Evolutionary conservation across 2,113 vertebrate genomes (phyloP), one percentile per base, ranked within the genome.

Genomic region (Mungos mungo): DNA sequence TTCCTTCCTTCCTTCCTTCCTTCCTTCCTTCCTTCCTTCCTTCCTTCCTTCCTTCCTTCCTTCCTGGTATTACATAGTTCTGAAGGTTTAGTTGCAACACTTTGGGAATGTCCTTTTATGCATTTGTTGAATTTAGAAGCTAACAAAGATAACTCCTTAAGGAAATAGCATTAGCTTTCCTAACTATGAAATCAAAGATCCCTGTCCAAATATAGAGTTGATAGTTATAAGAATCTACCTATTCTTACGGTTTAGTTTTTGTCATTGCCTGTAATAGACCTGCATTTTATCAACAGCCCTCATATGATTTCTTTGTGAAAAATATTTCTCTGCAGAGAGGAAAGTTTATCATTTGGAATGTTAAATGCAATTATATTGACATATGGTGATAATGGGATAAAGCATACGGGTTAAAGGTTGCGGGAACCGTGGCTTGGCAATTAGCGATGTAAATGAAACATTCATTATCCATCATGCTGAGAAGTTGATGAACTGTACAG

Each of bases 401-500:
- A 98, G 98, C 98, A 31, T 98, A 99, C 98, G 99, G 99, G 99
- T 99, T 99, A 99, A 99, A 99, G 99, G 99, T 99, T 99, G 98
- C 97, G 88, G 98, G 98, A 99, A 99, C 98, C 98, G 98, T 99
- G 98, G 99, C 99, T 99, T 99, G 98, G 98, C 99, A 99, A 99
- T 99, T 99, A 99, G 98, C 98, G 99, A 99, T 99, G 99, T 99
- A 99, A 99, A 99, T 99, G 99, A 99, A 99, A 99, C 98, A 99
- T 99, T 99, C 99, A 99, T 99, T 99, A 99, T 99, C 99, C 99
- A 98, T 98, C 99, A 99, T 99, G 99, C 99, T 99, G 99, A 99
- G 99, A 99, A 99, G 99, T 99, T 99, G 99, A 99, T 99, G 99
- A 99, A 99, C 99, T 99, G 99, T 99, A 99, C 99, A 99, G 99